phyloP scores from a whole-genome alignment of 2,113 vertebrate genomes.

The Elgaria multicarinata region DNA sequence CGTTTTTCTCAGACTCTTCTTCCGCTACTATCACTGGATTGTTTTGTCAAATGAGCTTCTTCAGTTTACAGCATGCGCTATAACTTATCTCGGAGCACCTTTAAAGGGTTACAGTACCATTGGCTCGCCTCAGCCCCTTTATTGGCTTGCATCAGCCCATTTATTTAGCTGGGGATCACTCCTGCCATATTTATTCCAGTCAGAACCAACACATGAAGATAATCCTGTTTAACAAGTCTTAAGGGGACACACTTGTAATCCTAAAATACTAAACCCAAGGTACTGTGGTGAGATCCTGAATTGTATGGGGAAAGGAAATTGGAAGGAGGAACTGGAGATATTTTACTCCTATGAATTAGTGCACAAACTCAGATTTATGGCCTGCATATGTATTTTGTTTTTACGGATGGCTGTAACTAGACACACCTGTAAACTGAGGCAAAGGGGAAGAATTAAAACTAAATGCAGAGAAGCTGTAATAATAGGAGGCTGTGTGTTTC shows the following conservation, averaged over 20 bases:
- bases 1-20: not conserved
- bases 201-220: constrained; percentile 54
- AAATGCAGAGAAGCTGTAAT: constrained; percentile 66
- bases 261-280: constrained; percentile 55
- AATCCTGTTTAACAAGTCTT: constrained; percentile 48
- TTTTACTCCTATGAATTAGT: constrained; percentile 78
- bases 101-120: constrained; percentile 25
- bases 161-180: constrained; percentile 34
- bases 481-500: constrained; percentile 57
- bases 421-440: constrained; percentile 78
- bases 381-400: constrained; percentile 78
- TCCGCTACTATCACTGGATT: not conserved
- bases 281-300: constrained; percentile 27
- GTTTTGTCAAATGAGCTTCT: not conserved
- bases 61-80: not conserved
- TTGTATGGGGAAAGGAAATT: constrained; percentile 71
- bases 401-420: constrained; percentile 77
- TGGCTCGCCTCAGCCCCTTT: constrained; percentile 49
- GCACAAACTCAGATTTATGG: constrained; percentile 77
- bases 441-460: constrained; percentile 72
- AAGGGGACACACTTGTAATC: constrained; percentile 55
- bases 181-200: constrained; percentile 49
- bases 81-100: not conserved
- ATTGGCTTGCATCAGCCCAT: constrained; percentile 48
- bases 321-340: constrained; percentile 70